phyloP scores from a whole-genome alignment of 2,113 vertebrate genomes.

The Erythrolamprus reginae region DNA sequence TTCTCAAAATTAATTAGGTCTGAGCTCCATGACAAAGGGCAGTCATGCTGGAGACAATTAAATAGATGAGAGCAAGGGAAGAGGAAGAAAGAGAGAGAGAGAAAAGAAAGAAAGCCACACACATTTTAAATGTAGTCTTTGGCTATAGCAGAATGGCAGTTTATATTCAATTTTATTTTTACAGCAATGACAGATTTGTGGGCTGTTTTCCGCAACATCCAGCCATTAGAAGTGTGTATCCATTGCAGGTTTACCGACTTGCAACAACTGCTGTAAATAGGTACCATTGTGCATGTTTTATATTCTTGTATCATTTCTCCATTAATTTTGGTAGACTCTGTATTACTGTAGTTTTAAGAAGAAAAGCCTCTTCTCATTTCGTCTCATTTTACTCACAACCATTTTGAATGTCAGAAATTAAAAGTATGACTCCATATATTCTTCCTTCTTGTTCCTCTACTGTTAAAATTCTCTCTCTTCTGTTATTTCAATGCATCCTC shows the following conservation, averaged over 20 bases:
- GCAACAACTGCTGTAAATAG: background rate
- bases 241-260: background rate
- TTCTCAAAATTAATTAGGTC: background rate
- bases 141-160: background rate
- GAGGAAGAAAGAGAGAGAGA: background rate
- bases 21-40: constrained; percentile 2
- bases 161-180: constrained; percentile 5
- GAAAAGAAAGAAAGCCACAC: background rate
- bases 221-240: background rate
- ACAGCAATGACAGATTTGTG: background rate
- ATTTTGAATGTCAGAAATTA: background rate
- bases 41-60: constrained; percentile 14
- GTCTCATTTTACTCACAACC: background rate
- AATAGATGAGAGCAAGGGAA: background rate
- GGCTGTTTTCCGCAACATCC: background rate
- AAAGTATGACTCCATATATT: background rate
- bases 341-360: background rate
- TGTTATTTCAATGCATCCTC: background rate
- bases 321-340: background rate
- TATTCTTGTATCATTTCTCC: background rate
- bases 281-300: background rate
- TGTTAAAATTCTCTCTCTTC: background rate
- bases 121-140: background rate
- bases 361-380: background rate
- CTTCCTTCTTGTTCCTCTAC: background rate